Base-by-base conservation (phyloP, 2,888 invertebrate species). In the Coelinius sp. region DNA sequence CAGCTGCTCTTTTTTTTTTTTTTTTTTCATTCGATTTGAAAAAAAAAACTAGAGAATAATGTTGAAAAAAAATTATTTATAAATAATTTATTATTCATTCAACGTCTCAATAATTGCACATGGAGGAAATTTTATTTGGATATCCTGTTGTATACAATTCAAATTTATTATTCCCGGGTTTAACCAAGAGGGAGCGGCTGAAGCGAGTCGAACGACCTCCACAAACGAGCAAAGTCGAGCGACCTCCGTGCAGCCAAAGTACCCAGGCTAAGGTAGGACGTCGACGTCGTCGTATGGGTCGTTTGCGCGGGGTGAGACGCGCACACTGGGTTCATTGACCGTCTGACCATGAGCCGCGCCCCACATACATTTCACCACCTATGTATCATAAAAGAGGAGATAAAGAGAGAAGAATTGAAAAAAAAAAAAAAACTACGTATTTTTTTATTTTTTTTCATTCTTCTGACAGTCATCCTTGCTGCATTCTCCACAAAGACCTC, bases 281-380 rank as follows among this genome's bases (percentile, higher is more conserved):
- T 52, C 76, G 62, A 65, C 70, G 74, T 76, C 78, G 71, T 71
- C 67, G 75, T 77, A 79, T 70, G 79, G 77, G 75, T 78, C 73
- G 76, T 76, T 78, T 76, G 77, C 73, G 73, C 76, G 75, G 78
- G 77, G 77, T 73, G 73, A 73, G 65, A 75, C 72, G 74, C 68
- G 41, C 74, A 70, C 73, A 68, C 53, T 49, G 79, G 81, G 87
- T 83, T 87, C 87, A 82, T 84, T 84, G 87, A 86, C 87, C 86
- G 86, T 85, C 85, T 87, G 86, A 87, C 87, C 87, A 86, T 85
- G 87, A 85, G 86, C 86, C 86, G 86, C 86, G 86, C 86, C 87
- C 86, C 85, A 84, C 84, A 85, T 85, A 82, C 76, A 76, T 75
- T 74, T 77, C 68, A 76, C 74, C 77, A 78, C 73, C 72, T 53